Evolutionary conservation across 2,888 invertebrate species (phyloP).

Genomic region (Bellardia pandia): DNA sequence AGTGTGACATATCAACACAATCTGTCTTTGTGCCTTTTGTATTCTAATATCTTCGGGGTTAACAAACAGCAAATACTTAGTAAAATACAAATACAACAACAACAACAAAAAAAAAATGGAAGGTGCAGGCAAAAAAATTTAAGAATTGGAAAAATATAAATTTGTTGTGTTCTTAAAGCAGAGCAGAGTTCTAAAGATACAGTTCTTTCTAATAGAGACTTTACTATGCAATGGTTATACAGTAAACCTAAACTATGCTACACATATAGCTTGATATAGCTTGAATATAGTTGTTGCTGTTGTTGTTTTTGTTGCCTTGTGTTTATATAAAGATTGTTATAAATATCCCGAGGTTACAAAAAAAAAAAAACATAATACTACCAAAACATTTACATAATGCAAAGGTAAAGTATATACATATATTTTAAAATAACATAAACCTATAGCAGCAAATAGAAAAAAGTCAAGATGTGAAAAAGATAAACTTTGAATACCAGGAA

Average conservation of each 20-base stretch:
- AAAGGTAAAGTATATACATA: conserved; percentile 43
- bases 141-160: conserved; percentile 43
- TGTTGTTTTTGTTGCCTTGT: conserved; percentile 3
- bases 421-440: conserved; percentile 3
- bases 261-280: not conserved
- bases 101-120: not conserved
- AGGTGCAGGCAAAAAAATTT: not conserved
- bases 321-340: conserved; percentile 56
- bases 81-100: conserved; percentile 15
- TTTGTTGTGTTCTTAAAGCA: conserved; percentile 4
- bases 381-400: conserved; percentile 54
- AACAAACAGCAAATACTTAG: conserved; percentile 64
- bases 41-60: conserved; percentile 69
- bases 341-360: conserved; percentile 63
- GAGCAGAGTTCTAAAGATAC: not conserved
- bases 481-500: not conserved
- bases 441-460: not conserved
- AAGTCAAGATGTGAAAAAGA: not conserved
- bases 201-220: not conserved
- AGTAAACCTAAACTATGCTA: not conserved
- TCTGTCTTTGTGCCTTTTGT: conserved; percentile 64
- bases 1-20: conserved; percentile 71
- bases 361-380: conserved; percentile 57
- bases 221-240: not conserved
- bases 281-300: not conserved